A percentile compares a stretch with the other conserved stretches of the same genome.
Evolutionary conservation across 1,140 invertebrate species (phyloP).

Genomic region (Drosophila quadrilineata): DNA sequence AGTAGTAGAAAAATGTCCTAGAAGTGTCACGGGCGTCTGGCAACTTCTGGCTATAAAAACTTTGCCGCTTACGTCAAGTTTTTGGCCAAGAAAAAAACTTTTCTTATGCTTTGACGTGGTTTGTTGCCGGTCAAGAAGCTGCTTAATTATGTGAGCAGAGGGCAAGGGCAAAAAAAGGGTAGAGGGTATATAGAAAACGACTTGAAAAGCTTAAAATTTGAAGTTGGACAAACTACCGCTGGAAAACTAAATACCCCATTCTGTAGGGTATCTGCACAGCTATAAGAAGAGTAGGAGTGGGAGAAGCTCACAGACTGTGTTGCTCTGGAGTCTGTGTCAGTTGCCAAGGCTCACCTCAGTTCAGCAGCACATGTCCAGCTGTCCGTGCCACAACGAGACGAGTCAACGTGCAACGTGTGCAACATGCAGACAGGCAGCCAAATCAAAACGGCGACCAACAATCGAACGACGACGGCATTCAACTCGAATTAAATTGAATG

Average conservation of each 20-base stretch:
- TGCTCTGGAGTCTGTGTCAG: neutral
- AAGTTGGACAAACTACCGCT: too few species aligned
- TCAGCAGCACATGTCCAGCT: too few species aligned
- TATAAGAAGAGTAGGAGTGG: too few species aligned
- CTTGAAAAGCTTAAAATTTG: too few species aligned
- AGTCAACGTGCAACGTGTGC: too few species aligned
- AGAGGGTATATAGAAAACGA: neutral
- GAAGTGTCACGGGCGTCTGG: constrained; percentile 37
- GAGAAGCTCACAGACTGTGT: constrained; percentile 9
- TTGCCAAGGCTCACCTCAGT: constrained; percentile 1
- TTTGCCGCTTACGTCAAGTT: constrained; percentile 37
- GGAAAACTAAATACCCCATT: too few species aligned
- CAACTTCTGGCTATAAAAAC: constrained; percentile 34
- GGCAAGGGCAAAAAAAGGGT: neutral
- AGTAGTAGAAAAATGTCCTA: constrained; percentile 18
- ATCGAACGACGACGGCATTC: constrained; percentile 50
- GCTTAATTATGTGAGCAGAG: constrained; percentile 30
- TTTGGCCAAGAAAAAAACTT: constrained; percentile 10
- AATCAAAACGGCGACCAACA: constrained; percentile 39
- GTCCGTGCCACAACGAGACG: constrained; percentile 6
- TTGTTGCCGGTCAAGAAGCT: constrained; percentile 1
- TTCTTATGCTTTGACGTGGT: neutral
- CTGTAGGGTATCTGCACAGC: too few species aligned
- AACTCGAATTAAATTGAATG: constrained; percentile 64
- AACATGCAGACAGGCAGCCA: constrained; percentile 48